A percentile compares a stretch with the other conserved stretches of the same genome.
These are phyloP conservation scores for Marcusenius ussheri DNA, from an alignment of 2,113 vertebrate species.

Conservation along the genomic window DNA sequence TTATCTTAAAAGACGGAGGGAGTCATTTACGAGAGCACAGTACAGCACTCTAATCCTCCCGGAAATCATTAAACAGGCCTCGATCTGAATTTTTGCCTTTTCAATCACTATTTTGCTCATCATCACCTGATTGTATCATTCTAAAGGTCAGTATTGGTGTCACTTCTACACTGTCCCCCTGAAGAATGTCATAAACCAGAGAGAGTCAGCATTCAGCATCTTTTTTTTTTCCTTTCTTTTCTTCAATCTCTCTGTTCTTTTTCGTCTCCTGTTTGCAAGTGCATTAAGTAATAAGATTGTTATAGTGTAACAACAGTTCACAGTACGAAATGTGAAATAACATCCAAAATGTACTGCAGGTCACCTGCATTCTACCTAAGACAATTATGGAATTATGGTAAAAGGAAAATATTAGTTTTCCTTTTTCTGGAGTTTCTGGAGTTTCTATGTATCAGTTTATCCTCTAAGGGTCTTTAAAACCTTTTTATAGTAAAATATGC, in stretches of 20 bases:
- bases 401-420: not conserved
- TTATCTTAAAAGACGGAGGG: slow-evolving; percentile 40
- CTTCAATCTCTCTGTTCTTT: not conserved
- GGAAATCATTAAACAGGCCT: slow-evolving; percentile 15
- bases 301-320: not conserved
- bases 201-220: not conserved
- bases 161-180: not conserved
- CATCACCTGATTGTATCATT: slow-evolving; percentile 6
- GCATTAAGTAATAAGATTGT: not conserved
- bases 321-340: not conserved
- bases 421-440: not conserved
- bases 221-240: not conserved
- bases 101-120: not conserved
- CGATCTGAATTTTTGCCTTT: not conserved
- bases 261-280: not conserved
- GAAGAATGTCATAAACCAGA: not conserved
- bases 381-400: not conserved
- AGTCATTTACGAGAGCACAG: slow-evolving; percentile 38
- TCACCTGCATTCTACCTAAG: not conserved
- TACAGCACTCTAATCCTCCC: slow-evolving; percentile 25
- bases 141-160: not conserved
- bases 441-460: not conserved
- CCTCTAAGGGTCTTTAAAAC: not conserved
- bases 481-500: not conserved
- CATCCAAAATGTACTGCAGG: not conserved